Evolutionary conservation across 2,797 vertebrate species (phyloP).

Genomic region (Enteromius radiatus): DNA sequence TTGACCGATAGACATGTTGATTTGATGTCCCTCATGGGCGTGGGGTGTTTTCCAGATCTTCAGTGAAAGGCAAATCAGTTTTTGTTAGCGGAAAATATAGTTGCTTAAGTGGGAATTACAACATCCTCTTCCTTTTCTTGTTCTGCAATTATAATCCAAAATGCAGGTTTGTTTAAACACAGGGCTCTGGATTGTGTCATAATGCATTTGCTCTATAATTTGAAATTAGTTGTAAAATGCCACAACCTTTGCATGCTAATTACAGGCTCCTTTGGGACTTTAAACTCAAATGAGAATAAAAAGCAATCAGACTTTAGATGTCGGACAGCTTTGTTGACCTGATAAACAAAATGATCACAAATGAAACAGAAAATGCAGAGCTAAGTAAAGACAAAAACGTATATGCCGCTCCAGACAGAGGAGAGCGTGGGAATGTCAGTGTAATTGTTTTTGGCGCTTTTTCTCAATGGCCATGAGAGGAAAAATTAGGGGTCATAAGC

Average conservation of each 20-base stretch:
- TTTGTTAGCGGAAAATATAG: slow-evolving; percentile 59
- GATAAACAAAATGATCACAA: neutral
- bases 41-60: slow-evolving; percentile 59
- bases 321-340: slow-evolving; percentile 9
- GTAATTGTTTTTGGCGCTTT: slow-evolving; percentile 49
- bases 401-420: slow-evolving; percentile 1
- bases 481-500: slow-evolving; percentile 48
- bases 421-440: slow-evolving; percentile 39
- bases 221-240: slow-evolving; percentile 64
- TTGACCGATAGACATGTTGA: slow-evolving; percentile 50
- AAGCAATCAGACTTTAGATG: slow-evolving; percentile 15
- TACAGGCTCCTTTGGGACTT: slow-evolving; percentile 38
- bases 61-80: slow-evolving; percentile 59
- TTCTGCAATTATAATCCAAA: slow-evolving; percentile 68
- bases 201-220: slow-evolving; percentile 63
- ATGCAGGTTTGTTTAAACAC: slow-evolving; percentile 61
- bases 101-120: slow-evolving; percentile 63
- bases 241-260: slow-evolving; percentile 56
- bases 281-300: slow-evolving; percentile 32
- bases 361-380: neutral
- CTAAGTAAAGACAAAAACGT: neutral
- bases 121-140: slow-evolving; percentile 64
- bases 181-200: slow-evolving; percentile 58
- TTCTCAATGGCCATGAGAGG: slow-evolving; percentile 45
- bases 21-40: slow-evolving; percentile 35